phyloP scores from a whole-genome alignment of 2,888 invertebrate genomes.

The Ophion costatus region DNA sequence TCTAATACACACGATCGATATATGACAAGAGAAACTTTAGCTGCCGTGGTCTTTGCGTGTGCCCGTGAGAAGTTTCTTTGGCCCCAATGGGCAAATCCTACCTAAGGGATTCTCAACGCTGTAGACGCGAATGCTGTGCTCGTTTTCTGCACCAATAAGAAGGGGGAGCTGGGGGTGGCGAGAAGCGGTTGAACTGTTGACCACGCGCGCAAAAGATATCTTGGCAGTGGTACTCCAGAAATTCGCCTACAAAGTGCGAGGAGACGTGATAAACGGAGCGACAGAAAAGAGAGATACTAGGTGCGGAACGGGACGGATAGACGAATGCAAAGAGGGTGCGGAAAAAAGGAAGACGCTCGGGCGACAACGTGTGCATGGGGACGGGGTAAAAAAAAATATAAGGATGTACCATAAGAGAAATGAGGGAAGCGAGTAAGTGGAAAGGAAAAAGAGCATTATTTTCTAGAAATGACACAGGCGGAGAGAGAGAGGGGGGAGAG shows the following conservation, averaged over 20 bases:
- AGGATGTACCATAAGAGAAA: not conserved
- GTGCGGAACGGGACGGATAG: conserved; percentile 3
- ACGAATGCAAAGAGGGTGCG: conserved; percentile 11
- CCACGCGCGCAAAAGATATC: conserved; percentile 80
- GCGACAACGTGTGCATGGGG: conserved; percentile 35
- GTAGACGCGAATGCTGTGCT: conserved; percentile 79
- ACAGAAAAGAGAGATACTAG: conserved; percentile 53
- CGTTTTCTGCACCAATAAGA: conserved; percentile 72
- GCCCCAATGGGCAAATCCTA: conserved; percentile 72
- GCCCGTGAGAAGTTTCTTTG: conserved; percentile 71
- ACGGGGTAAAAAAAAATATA: conserved; percentile 25
- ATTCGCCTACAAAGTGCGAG: conserved; percentile 36
- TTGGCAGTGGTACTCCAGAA: conserved; percentile 50
- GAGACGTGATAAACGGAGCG: conserved; percentile 38
- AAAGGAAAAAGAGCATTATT: conserved; percentile 31
- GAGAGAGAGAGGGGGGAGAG: conserved; percentile 1
- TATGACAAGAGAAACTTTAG: too few species aligned
- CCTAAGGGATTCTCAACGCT: conserved; percentile 40
- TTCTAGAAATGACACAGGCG: not conserved
- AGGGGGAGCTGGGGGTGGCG: not conserved
- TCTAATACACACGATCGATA: too few species aligned
- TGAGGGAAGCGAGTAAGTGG: conserved; percentile 8
- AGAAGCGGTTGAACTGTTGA: conserved; percentile 68
- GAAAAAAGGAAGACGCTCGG: conserved; percentile 19
- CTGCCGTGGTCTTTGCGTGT: too few species aligned